Conservation (phyloP, 2,888 invertebrate species). For the Nebria salina region DNA sequence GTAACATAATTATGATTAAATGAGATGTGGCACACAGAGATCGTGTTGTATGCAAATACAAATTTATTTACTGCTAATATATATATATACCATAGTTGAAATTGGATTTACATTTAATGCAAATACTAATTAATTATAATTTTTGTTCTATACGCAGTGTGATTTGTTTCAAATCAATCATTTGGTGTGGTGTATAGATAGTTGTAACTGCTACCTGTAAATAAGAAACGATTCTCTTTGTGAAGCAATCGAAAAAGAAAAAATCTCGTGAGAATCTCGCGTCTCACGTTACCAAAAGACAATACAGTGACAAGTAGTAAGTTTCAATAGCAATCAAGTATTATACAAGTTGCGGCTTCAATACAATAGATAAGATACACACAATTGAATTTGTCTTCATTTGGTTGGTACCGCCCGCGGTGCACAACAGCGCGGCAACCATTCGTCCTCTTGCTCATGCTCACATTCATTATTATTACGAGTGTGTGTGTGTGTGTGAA, state of each 20-base stretch:
- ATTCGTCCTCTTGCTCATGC: slow-evolving; percentile 22
- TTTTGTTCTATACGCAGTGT: too few relatives aligned
- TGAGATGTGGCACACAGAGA: too few relatives aligned
- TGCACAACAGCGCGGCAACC: slow-evolving; percentile 57
- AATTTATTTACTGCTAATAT: too few relatives aligned
- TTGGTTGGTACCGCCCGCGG: slow-evolving; percentile 59
- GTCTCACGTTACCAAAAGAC: slow-evolving; percentile 23
- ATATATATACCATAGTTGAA: too few relatives aligned
- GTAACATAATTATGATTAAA: too few relatives aligned
- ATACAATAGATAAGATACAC: slow-evolving; percentile 54
- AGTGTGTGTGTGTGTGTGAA: background rate
- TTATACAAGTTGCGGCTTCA: slow-evolving; percentile 50
- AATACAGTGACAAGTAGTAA: slow-evolving; percentile 40
- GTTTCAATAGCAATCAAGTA: slow-evolving; percentile 58
- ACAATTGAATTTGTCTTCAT: slow-evolving; percentile 63
- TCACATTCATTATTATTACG: background rate
- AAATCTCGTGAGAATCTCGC: background rate
- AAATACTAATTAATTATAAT: too few relatives aligned
- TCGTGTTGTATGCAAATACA: too few relatives aligned
- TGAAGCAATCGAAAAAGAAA: background rate
- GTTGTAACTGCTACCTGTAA: background rate
- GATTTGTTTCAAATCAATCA: too few relatives aligned
- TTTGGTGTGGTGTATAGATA: too few relatives aligned
- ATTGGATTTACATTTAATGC: too few relatives aligned
- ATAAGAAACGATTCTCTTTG: background rate